phyloP scores from a whole-genome alignment of 2,888 invertebrate genomes.

The Pseudoips prasinana region DNA sequence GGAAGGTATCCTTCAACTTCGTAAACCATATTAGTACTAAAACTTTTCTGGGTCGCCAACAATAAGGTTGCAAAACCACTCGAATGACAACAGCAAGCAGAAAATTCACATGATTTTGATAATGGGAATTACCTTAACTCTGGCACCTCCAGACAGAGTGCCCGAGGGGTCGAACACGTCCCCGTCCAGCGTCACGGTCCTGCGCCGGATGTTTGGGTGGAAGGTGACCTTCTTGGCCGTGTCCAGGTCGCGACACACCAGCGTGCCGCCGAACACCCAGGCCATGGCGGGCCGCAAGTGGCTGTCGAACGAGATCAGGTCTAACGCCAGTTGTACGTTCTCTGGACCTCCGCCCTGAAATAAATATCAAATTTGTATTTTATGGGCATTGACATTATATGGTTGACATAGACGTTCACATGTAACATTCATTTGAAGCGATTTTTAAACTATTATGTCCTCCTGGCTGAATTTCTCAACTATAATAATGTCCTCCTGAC shows the following conservation, averaged over 20 bases:
- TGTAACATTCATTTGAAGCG: too few relatives aligned
- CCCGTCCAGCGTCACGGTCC: slow-evolving; percentile 94
- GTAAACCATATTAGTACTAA: too few relatives aligned
- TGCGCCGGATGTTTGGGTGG: slow-evolving; percentile 84
- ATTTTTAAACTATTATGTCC: too few relatives aligned
- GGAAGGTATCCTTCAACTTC: too few relatives aligned
- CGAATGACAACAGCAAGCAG: too few relatives aligned
- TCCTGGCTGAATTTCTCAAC: too few relatives aligned
- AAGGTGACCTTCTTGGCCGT: slow-evolving; percentile 91
- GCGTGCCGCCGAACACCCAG: slow-evolving; percentile 92
- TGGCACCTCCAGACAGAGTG: slow-evolving; percentile 93
- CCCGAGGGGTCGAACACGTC: slow-evolving; percentile 96
- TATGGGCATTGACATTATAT: too few relatives aligned
- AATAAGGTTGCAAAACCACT: too few relatives aligned
- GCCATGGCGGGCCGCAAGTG: slow-evolving; percentile 89
- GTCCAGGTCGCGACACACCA: slow-evolving; percentile 92
- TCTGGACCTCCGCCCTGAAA: slow-evolving; percentile 85
- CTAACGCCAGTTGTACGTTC: slow-evolving; percentile 91
- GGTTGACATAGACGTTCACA: not conserved
- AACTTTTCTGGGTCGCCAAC: too few relatives aligned
- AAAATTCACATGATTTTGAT: too few relatives aligned
- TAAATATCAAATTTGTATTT: too few relatives aligned
- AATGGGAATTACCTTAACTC: slow-evolving; percentile 79
- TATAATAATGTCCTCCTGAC: too few relatives aligned
- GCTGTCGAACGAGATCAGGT: slow-evolving; percentile 87